Conservation (phyloP, 2,888 invertebrate genomes). For the Caenorhabditis drosophilae region DNA sequence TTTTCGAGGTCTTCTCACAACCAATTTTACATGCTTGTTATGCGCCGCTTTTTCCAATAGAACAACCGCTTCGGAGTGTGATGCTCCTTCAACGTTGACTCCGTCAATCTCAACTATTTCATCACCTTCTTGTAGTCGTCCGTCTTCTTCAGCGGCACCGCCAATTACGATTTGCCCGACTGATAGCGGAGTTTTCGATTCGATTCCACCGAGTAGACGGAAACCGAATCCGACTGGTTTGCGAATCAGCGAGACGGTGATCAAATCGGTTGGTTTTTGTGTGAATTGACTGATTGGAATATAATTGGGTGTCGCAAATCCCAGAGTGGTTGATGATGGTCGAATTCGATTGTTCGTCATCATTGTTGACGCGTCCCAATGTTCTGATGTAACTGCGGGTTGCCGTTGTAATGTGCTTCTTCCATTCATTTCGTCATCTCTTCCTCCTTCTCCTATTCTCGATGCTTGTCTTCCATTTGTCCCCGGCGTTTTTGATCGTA, state of each 20-base stretch:
- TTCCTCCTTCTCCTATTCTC: constrained; percentile 3
- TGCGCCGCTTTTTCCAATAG: constrained; percentile 87
- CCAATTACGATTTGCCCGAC: constrained; percentile 95
- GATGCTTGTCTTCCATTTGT: constrained; percentile 16
- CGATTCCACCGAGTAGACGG: constrained; percentile 94
- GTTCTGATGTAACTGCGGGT: constrained; percentile 21
- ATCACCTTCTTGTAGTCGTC: constrained; percentile 87
- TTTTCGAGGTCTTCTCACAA: constrained; percentile 75
- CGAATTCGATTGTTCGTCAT: constrained; percentile 41
- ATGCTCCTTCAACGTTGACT: constrained; percentile 78
- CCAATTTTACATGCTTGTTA: constrained; percentile 84
- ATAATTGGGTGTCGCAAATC: constrained; percentile 68
- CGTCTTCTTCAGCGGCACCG: constrained; percentile 90
- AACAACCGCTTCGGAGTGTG: constrained; percentile 90
- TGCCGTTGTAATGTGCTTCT: constrained; percentile 33
- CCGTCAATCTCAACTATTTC: constrained; percentile 81
- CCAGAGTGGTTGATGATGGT: constrained; percentile 58
- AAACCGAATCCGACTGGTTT: constrained; percentile 95
- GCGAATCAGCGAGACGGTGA: constrained; percentile 83
- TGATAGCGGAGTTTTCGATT: constrained; percentile 75
- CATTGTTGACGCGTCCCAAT: constrained; percentile 12
- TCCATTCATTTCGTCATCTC: constrained; percentile 6
- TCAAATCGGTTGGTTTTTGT: constrained; percentile 73
- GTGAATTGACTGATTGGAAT: constrained; percentile 63
- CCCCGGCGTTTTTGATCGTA: constrained; percentile 66